phyloP scores from a whole-genome alignment of 2,113 vertebrate genomes.

The Bubo blakistoni region DNA sequence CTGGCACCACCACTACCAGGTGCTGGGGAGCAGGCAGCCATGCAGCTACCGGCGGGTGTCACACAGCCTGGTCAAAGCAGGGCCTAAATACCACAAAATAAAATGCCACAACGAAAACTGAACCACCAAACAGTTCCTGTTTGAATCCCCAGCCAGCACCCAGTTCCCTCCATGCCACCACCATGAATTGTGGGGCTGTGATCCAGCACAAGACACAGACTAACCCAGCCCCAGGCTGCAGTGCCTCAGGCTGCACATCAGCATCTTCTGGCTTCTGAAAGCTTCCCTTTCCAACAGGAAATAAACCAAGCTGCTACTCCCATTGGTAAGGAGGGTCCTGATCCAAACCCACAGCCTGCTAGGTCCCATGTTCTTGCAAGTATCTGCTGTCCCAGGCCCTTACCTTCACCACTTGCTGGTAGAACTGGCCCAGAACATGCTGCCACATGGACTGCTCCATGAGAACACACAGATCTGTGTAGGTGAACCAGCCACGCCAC shows the following conservation, averaged over 20 bases:
- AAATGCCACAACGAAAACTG: background rate
- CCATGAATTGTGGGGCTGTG: fast-evolving
- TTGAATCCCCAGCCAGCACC: background rate
- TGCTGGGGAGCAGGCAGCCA: background rate
- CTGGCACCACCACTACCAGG: background rate
- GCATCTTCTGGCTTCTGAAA: background rate
- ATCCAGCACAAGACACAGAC: background rate
- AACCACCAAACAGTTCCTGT: background rate
- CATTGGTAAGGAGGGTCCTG: background rate
- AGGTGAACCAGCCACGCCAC: conserved; percentile 95
- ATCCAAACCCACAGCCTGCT: background rate
- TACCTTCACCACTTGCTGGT: conserved; percentile 90
- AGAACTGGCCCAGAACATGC: conserved; percentile 82
- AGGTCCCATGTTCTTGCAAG: background rate
- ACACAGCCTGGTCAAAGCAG: background rate
- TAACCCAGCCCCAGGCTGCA: background rate
- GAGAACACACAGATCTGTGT: conserved; percentile 93
- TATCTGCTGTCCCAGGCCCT: background rate
- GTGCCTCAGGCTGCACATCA: background rate
- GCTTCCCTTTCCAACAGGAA: background rate
- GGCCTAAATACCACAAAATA: background rate
- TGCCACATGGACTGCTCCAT: conserved; percentile 90
- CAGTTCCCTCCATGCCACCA: background rate
- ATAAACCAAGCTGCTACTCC: background rate
- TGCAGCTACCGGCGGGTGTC: fast-evolving